Base-by-base conservation (phyloP, 2,888 invertebrate species). In the Tryphoninae sp. region DNA sequence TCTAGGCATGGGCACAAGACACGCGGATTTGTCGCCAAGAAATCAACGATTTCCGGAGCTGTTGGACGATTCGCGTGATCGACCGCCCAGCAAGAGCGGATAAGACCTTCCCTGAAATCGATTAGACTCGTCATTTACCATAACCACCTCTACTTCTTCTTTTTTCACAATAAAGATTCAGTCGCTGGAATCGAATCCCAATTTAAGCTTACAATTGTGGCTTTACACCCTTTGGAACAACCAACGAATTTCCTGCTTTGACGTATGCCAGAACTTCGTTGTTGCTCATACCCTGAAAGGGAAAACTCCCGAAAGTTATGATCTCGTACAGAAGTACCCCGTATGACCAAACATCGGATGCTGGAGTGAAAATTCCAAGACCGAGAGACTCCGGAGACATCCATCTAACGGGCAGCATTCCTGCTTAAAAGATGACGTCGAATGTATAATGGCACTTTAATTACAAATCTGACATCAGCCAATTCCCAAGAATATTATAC, bases 311-410 rank as follows among this genome's bases (percentile, higher is more conserved):
- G 92, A 98, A 97, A 0, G 98, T 97, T 78, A 97, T 95, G 76
- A 98, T 96, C 92, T 97, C 96, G 90, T 96, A 98, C 1, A 98
- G 93, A 23, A 98, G 93, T 58, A 98, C 96, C 4, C 97, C 98
- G 90, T 95, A 97, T 49, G 97, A 96, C 98, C 98, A 98, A 16
- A 98, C 95, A 92, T 98, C 98, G 0, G 97, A 97, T 51, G 96
- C 95, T 22, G 96, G 94, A 0, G 97, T 96, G 91, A 97, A 98
- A 74, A 97, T 94, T 11, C 98, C 98, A 26, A 96, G 93, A 2
- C 94, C 95, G 16, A 98, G 92, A 86, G 96, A 96, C 92, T 98
- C 98, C 0, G 98, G 98, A 0, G 98, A 95, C 98, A 98, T 98
- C 98, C 98, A 98, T 82, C 97, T 94, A 8, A 98, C 97, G 0